phyloP scores from a whole-genome alignment of 2,888 invertebrate genomes.

The Aleiodes testaceus region DNA sequence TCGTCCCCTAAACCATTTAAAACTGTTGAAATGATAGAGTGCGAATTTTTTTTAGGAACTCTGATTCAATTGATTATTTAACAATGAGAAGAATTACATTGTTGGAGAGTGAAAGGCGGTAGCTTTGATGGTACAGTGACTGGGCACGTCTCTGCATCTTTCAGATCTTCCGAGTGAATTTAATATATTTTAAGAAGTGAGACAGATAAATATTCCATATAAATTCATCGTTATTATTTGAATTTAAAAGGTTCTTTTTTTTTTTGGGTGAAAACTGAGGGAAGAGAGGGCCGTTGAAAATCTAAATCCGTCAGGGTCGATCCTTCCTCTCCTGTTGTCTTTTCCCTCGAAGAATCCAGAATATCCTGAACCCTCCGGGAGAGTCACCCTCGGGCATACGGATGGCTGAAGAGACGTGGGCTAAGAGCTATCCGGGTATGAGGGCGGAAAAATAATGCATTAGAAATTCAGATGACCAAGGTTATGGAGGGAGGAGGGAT shows the following conservation, averaged over 20 bases:
- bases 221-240: conserved; percentile 17
- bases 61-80: no score
- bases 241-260: background rate
- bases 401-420: conserved; percentile 31
- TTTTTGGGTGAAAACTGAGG: background rate
- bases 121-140: conserved; percentile 16
- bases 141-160: conserved; percentile 5
- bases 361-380: conserved; percentile 32
- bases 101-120: conserved; percentile 8
- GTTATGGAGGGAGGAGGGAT: conserved; percentile 33
- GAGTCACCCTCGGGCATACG: conserved; percentile 50
- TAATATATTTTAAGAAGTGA: background rate
- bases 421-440: conserved; percentile 38
- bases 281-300: conserved; percentile 17
- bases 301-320: conserved; percentile 34
- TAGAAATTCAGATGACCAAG: conserved; percentile 73
- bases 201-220: background rate
- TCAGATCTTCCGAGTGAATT: background rate
- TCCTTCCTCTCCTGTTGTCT: conserved; percentile 33
- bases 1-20: no score
- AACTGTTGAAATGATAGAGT: no score
- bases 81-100: no score
- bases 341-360: conserved; percentile 21
- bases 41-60: no score
- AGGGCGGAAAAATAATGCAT: conserved; percentile 66